phyloP scores from a whole-genome alignment of 2,888 invertebrate species.

The Rhodophaea formosa region DNA sequence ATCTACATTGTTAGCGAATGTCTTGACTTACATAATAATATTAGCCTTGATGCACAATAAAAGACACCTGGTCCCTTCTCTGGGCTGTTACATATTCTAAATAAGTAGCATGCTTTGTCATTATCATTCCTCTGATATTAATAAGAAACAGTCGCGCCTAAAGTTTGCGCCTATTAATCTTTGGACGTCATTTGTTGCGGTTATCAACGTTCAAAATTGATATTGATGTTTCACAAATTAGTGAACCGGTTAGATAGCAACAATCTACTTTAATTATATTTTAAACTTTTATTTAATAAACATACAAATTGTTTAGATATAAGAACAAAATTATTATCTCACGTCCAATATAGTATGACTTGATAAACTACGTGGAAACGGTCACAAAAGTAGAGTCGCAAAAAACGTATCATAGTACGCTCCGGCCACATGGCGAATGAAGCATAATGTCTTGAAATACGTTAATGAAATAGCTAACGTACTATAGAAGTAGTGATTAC shows the following conservation, averaged over 20 bases:
- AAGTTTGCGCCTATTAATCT: background rate
- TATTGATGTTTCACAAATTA: constrained; percentile 2
- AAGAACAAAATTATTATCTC: background rate
- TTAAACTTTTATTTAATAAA: background rate
- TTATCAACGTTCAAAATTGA: constrained; percentile 9
- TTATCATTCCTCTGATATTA: constrained; percentile 3
- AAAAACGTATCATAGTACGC: background rate
- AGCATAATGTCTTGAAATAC: background rate
- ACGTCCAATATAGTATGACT: background rate
- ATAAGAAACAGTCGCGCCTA: background rate
- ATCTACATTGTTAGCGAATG: background rate
- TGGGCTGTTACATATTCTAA: background rate
- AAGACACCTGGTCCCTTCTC: constrained; percentile 9
- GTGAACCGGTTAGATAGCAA: constrained; percentile 11
- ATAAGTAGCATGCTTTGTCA: constrained; percentile 1
- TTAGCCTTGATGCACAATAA: constrained; percentile 7
- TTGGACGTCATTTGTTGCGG: constrained; percentile 12
- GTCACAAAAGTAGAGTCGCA: background rate
- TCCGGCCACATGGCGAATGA: background rate
- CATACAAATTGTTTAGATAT: background rate
- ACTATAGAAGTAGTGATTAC: background rate
- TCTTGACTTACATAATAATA: constrained; percentile 1
- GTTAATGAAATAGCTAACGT: background rate
- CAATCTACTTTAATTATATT: background rate
- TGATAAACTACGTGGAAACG: background rate